Conservation (phyloP, 64 coral and sea anemone genomes). For the Astreopora myriophthalma region DNA sequence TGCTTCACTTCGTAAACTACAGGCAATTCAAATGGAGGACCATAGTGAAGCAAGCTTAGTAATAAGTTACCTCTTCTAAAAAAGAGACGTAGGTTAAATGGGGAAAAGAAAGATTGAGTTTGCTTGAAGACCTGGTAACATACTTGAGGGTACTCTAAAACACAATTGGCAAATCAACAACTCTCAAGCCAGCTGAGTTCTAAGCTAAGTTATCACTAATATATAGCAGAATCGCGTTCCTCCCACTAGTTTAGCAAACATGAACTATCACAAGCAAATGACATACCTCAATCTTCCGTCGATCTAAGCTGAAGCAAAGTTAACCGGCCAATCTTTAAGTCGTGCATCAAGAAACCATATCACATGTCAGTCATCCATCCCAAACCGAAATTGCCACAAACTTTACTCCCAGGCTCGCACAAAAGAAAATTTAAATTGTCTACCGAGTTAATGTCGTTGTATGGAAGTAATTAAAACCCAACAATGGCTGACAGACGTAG, state of each 20-base stretch:
- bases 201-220: not conserved
- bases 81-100: not conserved
- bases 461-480: conserved; percentile 25
- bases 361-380: not conserved
- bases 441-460: not conserved
- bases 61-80: not conserved
- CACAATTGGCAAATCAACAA: not conserved
- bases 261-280: not conserved
- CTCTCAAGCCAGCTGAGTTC: not conserved
- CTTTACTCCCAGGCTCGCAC: not conserved
- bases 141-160: not conserved
- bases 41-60: not conserved
- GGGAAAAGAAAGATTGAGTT: not conserved
- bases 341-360: not conserved
- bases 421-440: conserved; percentile 19
- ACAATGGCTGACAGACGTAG: not conserved
- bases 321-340: not conserved
- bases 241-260: not conserved
- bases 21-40: not conserved
- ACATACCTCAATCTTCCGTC: not conserved
- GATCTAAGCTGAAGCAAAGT: not conserved
- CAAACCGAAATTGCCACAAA: not conserved
- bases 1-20: not conserved
- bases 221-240: not conserved
- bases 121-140: not conserved